Conservation (phyloP, 1,140 invertebrate genomes). For the honey bee (Apis mellifera) region DNA sequence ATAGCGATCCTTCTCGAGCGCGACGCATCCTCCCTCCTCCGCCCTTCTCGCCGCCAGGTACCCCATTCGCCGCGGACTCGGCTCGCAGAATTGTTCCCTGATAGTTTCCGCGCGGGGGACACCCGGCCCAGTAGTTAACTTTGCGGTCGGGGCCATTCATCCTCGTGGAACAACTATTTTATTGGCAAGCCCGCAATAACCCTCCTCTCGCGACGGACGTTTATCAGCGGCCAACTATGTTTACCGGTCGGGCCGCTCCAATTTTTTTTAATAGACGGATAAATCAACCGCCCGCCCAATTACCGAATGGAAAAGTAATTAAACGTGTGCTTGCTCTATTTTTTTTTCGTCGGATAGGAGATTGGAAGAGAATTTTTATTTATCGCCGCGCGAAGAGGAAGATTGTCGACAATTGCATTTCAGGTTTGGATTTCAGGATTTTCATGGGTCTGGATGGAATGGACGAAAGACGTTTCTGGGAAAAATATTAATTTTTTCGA, state of each 20-base stretch:
- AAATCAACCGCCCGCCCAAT: neutral
- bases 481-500: conserved; percentile 34
- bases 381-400: neutral
- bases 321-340: neutral
- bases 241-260: conserved; percentile 16
- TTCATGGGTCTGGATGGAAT: neutral
- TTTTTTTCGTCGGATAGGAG: neutral
- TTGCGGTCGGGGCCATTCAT: conserved; percentile 63
- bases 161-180: conserved; percentile 66
- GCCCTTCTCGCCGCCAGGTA: conserved; percentile 54
- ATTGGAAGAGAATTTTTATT: neutral
- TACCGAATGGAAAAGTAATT: conserved; percentile 5
- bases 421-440: no score
- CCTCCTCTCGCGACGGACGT: conserved; percentile 48
- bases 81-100: conserved; percentile 68
- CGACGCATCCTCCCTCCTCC: conserved; percentile 5
- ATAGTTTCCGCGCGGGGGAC: conserved; percentile 68
- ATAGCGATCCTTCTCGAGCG: conserved; percentile 21
- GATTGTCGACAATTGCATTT: neutral
- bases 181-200: conserved; percentile 67
- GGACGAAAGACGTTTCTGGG: neutral
- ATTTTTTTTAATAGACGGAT: neutral
- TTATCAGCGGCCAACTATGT: conserved; percentile 66
- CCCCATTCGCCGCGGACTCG: conserved; percentile 44
- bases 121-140: conserved; percentile 68